Conservation (phyloP, 2,113 vertebrate genomes). For the Phoxinus phoxinus region DNA sequence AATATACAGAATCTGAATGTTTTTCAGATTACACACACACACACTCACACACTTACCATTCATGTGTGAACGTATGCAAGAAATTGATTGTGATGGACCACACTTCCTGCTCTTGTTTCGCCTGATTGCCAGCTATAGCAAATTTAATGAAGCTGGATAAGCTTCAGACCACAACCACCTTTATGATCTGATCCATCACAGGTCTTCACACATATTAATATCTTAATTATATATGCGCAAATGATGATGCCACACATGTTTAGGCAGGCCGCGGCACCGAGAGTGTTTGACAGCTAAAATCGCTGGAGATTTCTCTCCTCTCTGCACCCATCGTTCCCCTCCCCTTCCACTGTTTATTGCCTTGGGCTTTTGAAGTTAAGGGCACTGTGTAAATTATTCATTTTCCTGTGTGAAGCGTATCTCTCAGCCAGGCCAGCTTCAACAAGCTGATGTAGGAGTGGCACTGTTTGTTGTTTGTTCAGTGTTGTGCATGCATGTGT, state of each 20-base stretch:
- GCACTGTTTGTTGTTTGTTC: slow-evolving; percentile 50
- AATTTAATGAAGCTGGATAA: slow-evolving; percentile 23
- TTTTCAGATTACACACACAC: too few relatives aligned
- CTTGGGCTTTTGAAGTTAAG: slow-evolving; percentile 75
- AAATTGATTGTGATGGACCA: slow-evolving; percentile 49
- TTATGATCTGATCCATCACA: neutral
- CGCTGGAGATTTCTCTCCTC: slow-evolving; percentile 6
- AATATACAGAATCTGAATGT: too few relatives aligned
- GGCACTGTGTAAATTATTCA: slow-evolving; percentile 75
- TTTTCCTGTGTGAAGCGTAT: slow-evolving; percentile 70
- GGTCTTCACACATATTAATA: neutral
- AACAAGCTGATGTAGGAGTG: slow-evolving; percentile 64
- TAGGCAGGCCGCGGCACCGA: slow-evolving; percentile 1
- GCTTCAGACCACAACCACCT: neutral
- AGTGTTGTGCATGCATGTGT: slow-evolving; percentile 40
- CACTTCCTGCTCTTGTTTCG: slow-evolving; percentile 70
- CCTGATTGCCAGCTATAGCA: slow-evolving; percentile 58
- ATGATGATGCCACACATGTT: slow-evolving; percentile 7
- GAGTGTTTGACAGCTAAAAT: slow-evolving; percentile 20
- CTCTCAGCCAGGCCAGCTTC: slow-evolving; percentile 63
- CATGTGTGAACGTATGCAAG: slow-evolving; percentile 10
- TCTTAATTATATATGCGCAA: neutral
- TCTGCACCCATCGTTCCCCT: slow-evolving; percentile 48
- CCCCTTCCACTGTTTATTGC: slow-evolving; percentile 65
- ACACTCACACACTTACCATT: neutral